Conservation (phyloP, 2,797 vertebrate genomes). For the Acanthurus lineatus region DNA sequence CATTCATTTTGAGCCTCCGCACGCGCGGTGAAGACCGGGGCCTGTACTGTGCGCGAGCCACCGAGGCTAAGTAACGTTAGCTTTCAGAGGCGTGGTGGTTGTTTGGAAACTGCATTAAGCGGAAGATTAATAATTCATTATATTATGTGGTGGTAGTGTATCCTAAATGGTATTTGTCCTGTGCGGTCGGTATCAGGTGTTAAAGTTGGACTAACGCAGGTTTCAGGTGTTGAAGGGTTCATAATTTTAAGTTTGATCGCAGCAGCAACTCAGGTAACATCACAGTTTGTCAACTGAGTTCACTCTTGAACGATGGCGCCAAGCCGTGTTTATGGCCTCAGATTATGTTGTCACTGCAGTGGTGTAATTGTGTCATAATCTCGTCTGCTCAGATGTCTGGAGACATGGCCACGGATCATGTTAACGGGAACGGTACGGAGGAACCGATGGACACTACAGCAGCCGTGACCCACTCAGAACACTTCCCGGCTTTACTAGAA, state of each 20-base stretch:
- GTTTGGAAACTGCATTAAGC: neutral
- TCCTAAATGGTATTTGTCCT: fast-evolving
- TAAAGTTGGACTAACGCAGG: too few relatives aligned
- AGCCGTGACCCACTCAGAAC: conserved; percentile 99
- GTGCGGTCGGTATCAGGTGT: fast-evolving
- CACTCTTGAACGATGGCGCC: conserved; percentile 24
- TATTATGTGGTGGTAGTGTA: fast-evolving
- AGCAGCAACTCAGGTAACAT: too few relatives aligned
- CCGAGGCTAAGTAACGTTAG: neutral
- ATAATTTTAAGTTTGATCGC: neutral
- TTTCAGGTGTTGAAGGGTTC: neutral
- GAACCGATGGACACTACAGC: conserved; percentile 99
- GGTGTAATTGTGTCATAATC: conserved; percentile 56
- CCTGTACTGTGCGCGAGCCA: conserved; percentile 9
- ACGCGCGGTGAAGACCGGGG: neutral
- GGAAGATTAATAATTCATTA: fast-evolving
- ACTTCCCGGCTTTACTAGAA: conserved; percentile 99
- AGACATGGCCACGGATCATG: conserved; percentile 99
- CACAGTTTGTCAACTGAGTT: neutral
- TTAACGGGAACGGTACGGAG: conserved; percentile 99
- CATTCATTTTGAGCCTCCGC: neutral
- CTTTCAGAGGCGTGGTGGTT: conserved; percentile 49
- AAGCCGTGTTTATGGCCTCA: neutral
- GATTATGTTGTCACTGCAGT: fast-evolving
- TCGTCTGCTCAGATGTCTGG: conserved; percentile 98